A percentile compares a stretch with the other conserved stretches of the same genome.
Conservation (phyloP, 1,140 invertebrate species). For the Streblospio benedicti region DNA sequence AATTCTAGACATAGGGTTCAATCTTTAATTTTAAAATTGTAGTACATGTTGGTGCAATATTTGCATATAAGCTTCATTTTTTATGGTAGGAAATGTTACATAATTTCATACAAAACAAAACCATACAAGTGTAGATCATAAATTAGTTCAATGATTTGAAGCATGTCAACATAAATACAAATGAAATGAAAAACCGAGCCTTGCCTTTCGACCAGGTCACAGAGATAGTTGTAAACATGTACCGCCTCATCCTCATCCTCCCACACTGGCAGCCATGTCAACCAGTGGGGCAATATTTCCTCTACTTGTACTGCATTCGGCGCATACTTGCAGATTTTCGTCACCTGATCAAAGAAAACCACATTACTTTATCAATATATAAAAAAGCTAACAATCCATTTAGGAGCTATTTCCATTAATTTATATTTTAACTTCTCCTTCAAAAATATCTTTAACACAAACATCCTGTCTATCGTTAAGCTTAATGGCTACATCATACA, state of each 20-base stretch:
- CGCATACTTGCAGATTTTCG: slow-evolving; percentile 95
- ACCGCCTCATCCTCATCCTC: slow-evolving; percentile 92
- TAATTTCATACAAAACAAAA: background rate
- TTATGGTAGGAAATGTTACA: background rate
- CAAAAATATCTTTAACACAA: too few relatives aligned
- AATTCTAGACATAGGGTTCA: background rate
- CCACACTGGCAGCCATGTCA: slow-evolving; percentile 88
- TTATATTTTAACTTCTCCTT: too few relatives aligned
- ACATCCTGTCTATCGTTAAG: too few relatives aligned
- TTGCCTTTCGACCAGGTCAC: slow-evolving; percentile 79
- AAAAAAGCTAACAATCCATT: too few relatives aligned
- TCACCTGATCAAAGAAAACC: too few relatives aligned
- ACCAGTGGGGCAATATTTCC: slow-evolving; percentile 71
- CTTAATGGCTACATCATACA: too few relatives aligned
- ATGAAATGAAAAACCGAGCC: slow-evolving; percentile 5
- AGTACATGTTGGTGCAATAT: background rate
- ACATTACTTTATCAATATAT: too few relatives aligned
- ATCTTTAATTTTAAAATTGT: background rate
- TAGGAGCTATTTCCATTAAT: too few relatives aligned
- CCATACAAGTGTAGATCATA: too few relatives aligned
- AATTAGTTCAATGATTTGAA: background rate
- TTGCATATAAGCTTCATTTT: background rate
- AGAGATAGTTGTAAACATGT: slow-evolving; percentile 88
- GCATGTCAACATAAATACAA: background rate
- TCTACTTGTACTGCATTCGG: slow-evolving; percentile 61